Conservation (phyloP, 2,113 vertebrate species). For the Trematomus loennbergii region DNA sequence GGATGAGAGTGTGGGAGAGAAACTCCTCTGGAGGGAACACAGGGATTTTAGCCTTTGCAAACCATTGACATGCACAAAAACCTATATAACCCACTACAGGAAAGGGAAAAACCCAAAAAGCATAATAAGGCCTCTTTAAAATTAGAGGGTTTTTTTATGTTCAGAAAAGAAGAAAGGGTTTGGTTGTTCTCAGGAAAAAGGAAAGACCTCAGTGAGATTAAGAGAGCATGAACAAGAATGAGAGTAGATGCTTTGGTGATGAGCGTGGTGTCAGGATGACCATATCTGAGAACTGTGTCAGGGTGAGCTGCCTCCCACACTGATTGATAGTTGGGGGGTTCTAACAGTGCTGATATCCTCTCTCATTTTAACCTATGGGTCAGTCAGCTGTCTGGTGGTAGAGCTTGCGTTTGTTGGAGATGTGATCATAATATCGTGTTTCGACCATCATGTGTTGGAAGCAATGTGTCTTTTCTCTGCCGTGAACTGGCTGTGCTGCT, state of each 20-base stretch:
- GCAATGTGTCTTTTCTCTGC: not conserved
- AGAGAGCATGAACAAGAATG: not conserved
- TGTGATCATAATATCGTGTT: not conserved
- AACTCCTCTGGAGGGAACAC: no score
- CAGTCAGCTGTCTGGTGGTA: constrained; percentile 7
- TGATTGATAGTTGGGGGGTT: constrained; percentile 15
- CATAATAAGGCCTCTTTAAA: not conserved
- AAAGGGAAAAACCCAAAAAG: no score
- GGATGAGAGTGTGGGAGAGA: no score
- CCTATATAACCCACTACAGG: no score
- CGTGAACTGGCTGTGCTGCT: not conserved
- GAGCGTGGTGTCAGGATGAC: constrained; percentile 60
- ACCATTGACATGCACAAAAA: no score
- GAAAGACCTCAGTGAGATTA: constrained; percentile 9
- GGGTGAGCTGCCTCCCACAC: constrained; percentile 36
- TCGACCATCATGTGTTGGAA: not conserved
- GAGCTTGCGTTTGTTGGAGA: not conserved
- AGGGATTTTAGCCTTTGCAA: no score
- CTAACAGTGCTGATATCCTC: not conserved
- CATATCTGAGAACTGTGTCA: constrained; percentile 53
- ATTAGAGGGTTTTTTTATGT: not conserved
- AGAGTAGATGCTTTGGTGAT: constrained; percentile 27
- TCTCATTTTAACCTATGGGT: not conserved
- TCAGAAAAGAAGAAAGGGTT: no score
- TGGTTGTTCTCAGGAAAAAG: not conserved